phyloP scores from a whole-genome alignment of 2,797 vertebrate species.

The Eulemur rubriventer region DNA sequence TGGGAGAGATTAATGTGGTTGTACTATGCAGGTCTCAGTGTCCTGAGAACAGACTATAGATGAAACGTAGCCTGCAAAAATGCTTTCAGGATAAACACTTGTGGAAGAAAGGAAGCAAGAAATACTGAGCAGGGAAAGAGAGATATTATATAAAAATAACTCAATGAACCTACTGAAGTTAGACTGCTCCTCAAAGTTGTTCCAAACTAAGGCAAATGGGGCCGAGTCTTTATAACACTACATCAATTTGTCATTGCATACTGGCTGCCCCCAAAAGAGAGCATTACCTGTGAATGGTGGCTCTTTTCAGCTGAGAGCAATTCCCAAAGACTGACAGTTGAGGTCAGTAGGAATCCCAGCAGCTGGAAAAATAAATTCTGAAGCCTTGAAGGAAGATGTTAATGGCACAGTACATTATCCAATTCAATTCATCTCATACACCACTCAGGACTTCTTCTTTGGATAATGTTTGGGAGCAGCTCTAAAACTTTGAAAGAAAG shows the following conservation, averaged over 20 bases:
- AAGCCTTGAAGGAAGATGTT: neutral
- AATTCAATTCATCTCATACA: neutral
- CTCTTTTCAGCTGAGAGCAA: neutral
- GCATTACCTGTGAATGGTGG: neutral
- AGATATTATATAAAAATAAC: neutral
- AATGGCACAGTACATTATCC: neutral
- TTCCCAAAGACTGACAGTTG: neutral
- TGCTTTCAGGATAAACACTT: neutral
- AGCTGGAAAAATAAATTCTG: neutral
- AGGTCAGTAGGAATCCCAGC: neutral
- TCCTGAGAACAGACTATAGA: neutral
- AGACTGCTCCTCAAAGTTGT: neutral
- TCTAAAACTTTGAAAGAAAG: neutral
- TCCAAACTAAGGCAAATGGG: neutral
- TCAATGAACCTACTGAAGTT: neutral
- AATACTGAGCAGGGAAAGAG: neutral
- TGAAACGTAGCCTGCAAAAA: neutral
- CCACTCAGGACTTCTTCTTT: neutral
- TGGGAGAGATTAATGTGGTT: neutral
- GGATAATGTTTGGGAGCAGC: neutral
- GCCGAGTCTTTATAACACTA: neutral
- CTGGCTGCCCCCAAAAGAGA: neutral
- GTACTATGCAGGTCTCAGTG: neutral
- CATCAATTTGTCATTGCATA: neutral
- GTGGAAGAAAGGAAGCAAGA: neutral